phyloP scores from a whole-genome alignment of 2,113 vertebrate genomes.

The Anthoscopus minutus region DNA sequence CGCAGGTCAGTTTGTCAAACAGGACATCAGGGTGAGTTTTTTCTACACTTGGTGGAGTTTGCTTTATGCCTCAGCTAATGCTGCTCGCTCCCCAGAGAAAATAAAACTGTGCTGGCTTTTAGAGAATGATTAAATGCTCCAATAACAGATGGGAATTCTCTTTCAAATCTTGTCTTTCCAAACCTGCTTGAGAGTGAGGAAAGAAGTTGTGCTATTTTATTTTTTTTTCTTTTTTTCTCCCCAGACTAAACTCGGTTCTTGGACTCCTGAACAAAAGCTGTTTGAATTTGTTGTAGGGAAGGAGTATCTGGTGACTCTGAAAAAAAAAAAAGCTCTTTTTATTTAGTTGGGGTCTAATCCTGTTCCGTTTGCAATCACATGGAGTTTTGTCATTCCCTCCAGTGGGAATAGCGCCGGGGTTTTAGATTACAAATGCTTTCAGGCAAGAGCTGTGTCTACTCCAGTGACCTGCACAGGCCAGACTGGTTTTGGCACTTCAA shows the following conservation, averaged over 20 bases:
- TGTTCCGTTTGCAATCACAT: not conserved
- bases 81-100: conserved; percentile 47
- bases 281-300: not conserved
- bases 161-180: not conserved
- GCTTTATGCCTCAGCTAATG: conserved; percentile 63
- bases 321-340: not conserved
- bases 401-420: not conserved
- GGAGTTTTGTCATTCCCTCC: conserved; percentile 26
- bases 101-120: conserved; percentile 51
- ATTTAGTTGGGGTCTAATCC: conserved; percentile 37
- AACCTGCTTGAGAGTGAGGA: not conserved
- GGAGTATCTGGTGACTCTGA: not conserved
- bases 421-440: conserved; percentile 54
- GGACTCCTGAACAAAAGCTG: not conserved
- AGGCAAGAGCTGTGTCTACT: conserved; percentile 19
- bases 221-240: not conserved
- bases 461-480: conserved; percentile 39
- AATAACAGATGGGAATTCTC: conserved; percentile 41
- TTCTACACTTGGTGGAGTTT: conserved; percentile 61
- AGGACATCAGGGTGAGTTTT: conserved; percentile 61
- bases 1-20: conserved; percentile 68
- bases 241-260: not conserved
- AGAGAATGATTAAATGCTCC: conserved; percentile 38
- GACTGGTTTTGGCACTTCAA: conserved; percentile 49
- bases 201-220: not conserved